Base-by-base conservation (phyloP, 2,113 vertebrate genomes). In the Megaceryle maxima region DNA sequence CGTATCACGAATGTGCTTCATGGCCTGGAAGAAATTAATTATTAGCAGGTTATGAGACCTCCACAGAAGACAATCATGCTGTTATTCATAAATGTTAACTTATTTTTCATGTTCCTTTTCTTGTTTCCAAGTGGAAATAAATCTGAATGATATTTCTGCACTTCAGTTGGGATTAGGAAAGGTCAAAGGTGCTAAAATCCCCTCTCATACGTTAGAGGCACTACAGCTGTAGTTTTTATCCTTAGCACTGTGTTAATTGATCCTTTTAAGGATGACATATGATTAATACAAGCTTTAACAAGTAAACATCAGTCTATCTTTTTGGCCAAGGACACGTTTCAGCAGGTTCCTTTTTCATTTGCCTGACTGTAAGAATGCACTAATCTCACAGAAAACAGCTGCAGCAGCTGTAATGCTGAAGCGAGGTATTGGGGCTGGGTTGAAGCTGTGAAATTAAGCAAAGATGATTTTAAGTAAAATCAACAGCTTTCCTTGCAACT, bases 321-420 rank as follows among this genome's bases (percentile, higher is more conserved):
- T 83, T 64, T 78, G 74, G 57, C 11, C 15, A 46, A 89, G 48
- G 80, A 25, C 74, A 57, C 76, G 96, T 94, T 89, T 76, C 66
- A 79, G 88, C 87, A 87, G 89, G 91, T 84, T 70, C 31, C 29
- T 91, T 88, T 62, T 76, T 57, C 44, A 7, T 83, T 69, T 87
- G 28, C 26, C 83, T 90, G 88, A 13, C 69, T 41, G 24, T 60
- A 55, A 79, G 78, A 83, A 82, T 43, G 82, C 12, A 6, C n/a
- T 83, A 48, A 88, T 90, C 84, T 66, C 72, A 59, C 0, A 1
- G 62, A 90, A 95, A 22, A 62, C 22, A 33, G 14, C 41, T 74
- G 44, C 33, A 55, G 46, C 29, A 31, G 55, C 56, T 41, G 66
- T 11, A 0, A 39, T 0, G 0, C 63, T 39, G 63, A 83, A 81